Conservation (phyloP, 2,797 vertebrate species). For the Cygnus olor region DNA sequence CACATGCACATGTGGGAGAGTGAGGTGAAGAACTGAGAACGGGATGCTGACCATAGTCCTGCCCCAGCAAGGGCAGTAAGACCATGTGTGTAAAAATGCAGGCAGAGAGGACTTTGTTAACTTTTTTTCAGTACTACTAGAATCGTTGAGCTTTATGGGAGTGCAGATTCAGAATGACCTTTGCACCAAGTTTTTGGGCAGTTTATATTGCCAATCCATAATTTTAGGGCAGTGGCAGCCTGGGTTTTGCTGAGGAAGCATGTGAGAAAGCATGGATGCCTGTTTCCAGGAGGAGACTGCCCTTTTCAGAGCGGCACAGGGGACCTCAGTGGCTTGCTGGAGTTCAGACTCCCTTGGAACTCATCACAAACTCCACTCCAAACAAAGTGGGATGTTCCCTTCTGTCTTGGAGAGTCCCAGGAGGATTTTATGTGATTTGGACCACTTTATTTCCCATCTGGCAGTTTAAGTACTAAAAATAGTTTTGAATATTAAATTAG, state of each 20-base stretch:
- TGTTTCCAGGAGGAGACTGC: background rate
- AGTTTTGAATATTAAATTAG: background rate
- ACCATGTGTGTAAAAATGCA: rapidly evolving
- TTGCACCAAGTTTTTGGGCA: background rate
- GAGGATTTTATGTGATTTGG: background rate
- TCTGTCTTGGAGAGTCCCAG: background rate
- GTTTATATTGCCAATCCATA: too few relatives aligned
- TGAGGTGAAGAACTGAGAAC: background rate
- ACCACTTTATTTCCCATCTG: background rate
- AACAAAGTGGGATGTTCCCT: background rate
- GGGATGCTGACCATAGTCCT: background rate
- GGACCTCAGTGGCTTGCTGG: background rate
- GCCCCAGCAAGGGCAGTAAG: too few relatives aligned
- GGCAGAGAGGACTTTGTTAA: background rate
- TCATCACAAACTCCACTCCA: background rate
- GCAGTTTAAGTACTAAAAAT: too few relatives aligned
- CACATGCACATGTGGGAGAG: rapidly evolving
- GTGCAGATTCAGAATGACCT: background rate
- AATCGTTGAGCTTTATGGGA: background rate
- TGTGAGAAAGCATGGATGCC: background rate
- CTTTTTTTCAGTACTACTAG: background rate
- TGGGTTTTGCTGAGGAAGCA: background rate
- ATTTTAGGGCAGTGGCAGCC: background rate
- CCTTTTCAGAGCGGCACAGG: background rate
- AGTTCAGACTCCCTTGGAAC: background rate